Conservation (phyloP, 2,888 invertebrate genomes). For the Syrista parreyssii region DNA sequence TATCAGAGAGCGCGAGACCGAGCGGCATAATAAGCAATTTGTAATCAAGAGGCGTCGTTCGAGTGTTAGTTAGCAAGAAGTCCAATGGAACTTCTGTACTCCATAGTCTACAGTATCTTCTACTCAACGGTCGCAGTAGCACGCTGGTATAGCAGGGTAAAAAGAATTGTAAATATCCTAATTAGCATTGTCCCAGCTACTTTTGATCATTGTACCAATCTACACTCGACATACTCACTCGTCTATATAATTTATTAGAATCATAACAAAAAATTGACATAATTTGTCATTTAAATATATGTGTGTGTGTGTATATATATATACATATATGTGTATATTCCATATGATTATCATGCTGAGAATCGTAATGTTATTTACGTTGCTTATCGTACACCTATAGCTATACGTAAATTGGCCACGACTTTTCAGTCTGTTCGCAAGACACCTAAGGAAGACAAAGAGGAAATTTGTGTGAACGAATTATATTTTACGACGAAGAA, state of each 20-base stretch:
- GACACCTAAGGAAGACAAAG: background rate
- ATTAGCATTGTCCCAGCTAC: conserved; percentile 54
- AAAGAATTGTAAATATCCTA: conserved; percentile 60
- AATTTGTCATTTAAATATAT: background rate
- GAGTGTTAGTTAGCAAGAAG: conserved; percentile 61
- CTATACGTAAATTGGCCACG: background rate
- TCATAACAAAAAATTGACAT: background rate
- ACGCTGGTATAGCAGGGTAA: conserved; percentile 34
- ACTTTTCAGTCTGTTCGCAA: background rate
- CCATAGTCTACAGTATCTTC: background rate
- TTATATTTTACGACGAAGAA: background rate
- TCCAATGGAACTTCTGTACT: conserved; percentile 32
- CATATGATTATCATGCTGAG: background rate
- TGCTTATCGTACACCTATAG: background rate
- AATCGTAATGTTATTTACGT: background rate
- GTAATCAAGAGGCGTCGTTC: conserved; percentile 63
- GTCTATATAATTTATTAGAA: background rate
- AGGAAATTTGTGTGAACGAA: background rate
- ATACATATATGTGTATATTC: too few species aligned
- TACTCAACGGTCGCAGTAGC: conserved; percentile 33
- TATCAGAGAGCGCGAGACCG: conserved; percentile 39
- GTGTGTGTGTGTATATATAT: too few species aligned
- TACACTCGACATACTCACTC: background rate
- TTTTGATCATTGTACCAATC: background rate
- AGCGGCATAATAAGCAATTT: conserved; percentile 63